phyloP scores from a whole-genome alignment of 1,140 invertebrate genomes.

The Drosophila sulfurigaster region DNA sequence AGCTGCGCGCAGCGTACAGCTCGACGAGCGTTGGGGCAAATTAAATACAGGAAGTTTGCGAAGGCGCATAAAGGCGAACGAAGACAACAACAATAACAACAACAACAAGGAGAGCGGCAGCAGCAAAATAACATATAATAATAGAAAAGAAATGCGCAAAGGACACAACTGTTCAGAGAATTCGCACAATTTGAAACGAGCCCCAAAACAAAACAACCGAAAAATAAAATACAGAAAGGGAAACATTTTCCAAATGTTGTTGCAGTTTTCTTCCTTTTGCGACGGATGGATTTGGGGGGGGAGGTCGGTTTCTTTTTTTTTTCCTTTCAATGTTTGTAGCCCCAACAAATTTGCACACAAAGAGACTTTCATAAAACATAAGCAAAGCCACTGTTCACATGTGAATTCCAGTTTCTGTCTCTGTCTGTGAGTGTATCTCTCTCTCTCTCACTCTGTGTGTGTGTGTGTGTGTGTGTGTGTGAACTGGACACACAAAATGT shows the following conservation, averaged over 20 bases:
- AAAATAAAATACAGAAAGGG: background rate
- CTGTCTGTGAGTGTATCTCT: background rate
- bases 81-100: constrained; percentile 41
- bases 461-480: background rate
- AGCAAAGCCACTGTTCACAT: constrained; percentile 13
- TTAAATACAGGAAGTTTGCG: constrained; percentile 76
- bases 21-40: constrained; percentile 48
- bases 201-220: background rate
- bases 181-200: constrained; percentile 56
- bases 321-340: constrained; percentile 24
- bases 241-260: constrained; percentile 50
- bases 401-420: constrained; percentile 1
- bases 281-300: no score
- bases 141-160: constrained; percentile 59
- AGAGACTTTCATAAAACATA: constrained; percentile 58
- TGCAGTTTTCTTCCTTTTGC: constrained; percentile 31
- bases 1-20: constrained; percentile 30
- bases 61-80: constrained; percentile 49
- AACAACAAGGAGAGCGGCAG: background rate
- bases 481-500: constrained; percentile 63
- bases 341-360: constrained; percentile 68
- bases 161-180: constrained; percentile 41
- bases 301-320: constrained; percentile 31
- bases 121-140: constrained; percentile 54
- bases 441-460: background rate